Conservation (phyloP, 2,888 invertebrate genomes). For the Lysandra coridon region DNA sequence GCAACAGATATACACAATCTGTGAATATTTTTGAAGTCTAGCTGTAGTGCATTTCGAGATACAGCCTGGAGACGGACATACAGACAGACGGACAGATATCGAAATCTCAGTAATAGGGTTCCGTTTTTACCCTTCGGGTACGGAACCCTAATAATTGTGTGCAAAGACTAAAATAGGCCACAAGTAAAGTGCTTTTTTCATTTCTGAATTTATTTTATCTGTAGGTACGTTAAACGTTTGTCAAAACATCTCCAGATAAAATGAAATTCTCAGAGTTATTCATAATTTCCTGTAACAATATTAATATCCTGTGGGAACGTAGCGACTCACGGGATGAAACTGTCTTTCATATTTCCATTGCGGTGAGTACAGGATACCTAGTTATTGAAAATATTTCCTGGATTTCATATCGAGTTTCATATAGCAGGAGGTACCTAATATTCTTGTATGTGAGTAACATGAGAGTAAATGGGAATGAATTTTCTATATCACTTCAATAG, state of each 20-base stretch:
- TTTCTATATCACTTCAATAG: background rate
- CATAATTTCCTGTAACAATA: constrained; percentile 27
- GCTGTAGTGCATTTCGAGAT: too few species aligned
- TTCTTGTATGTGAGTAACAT: background rate
- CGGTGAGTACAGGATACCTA: constrained; percentile 26
- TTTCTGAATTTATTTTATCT: background rate
- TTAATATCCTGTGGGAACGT: constrained; percentile 29
- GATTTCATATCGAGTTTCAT: background rate
- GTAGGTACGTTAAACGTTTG: background rate
- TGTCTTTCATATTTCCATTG: constrained; percentile 30
- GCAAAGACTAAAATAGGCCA: background rate
- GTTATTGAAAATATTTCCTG: constrained; percentile 27
- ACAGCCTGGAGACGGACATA: too few species aligned
- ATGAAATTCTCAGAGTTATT: background rate
- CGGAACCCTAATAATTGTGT: too few species aligned
- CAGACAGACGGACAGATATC: too few species aligned
- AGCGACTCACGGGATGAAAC: constrained; percentile 26
- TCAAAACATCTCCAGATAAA: background rate
- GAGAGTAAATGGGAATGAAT: background rate
- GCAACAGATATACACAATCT: too few species aligned
- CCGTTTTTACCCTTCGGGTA: too few species aligned
- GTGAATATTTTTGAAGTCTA: too few species aligned
- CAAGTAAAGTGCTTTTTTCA: background rate
- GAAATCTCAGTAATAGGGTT: too few species aligned
- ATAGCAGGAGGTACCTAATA: background rate